These are phyloP conservation scores for Protonemura montana DNA, from an alignment of 2,888 invertebrate genomes.

Conservation along the genomic window DNA sequence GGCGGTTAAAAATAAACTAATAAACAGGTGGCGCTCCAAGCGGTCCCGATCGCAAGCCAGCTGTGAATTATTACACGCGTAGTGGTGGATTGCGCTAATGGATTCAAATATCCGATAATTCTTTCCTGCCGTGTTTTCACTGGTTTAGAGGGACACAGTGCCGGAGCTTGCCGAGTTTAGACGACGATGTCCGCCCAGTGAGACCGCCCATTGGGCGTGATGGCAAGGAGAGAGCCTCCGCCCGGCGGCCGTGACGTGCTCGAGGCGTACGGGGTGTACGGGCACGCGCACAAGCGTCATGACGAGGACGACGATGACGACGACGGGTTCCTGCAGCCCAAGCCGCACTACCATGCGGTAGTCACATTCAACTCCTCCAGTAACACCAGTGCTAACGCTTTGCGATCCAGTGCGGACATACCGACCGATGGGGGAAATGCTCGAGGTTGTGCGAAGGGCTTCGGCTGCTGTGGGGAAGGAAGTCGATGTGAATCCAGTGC, in stretches of 20 bases:
- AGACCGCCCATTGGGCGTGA: too few species aligned
- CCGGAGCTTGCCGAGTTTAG: too few species aligned
- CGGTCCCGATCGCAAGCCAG: too few species aligned
- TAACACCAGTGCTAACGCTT: conserved; percentile 14
- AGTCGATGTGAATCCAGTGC: not conserved
- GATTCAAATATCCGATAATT: too few species aligned
- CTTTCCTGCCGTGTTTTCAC: too few species aligned
- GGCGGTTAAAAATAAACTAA: too few species aligned
- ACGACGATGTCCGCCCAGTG: too few species aligned
- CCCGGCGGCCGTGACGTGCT: conserved; percentile 27
- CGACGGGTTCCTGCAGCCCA: conserved; percentile 37
- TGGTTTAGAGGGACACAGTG: too few species aligned
- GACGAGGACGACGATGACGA: conserved; percentile 34
- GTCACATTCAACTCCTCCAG: conserved; percentile 29
- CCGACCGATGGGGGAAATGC: not conserved
- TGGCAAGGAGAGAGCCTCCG: too few species aligned
- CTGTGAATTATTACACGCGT: too few species aligned
- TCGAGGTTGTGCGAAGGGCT: not conserved
- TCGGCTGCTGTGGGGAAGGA: conserved; percentile 13
- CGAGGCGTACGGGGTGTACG: conserved; percentile 40
- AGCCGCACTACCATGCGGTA: conserved; percentile 23
- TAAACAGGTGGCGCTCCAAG: too few species aligned
- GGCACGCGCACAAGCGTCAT: not conserved
- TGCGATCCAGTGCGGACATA: not conserved
- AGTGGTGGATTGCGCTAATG: too few species aligned